Percentiles rank a stretch among this genome's conserved stretches.
These are phyloP conservation scores for Zaprionus africanus DNA, from an alignment of 1,140 invertebrate species.

Conservation along the genomic window DNA sequence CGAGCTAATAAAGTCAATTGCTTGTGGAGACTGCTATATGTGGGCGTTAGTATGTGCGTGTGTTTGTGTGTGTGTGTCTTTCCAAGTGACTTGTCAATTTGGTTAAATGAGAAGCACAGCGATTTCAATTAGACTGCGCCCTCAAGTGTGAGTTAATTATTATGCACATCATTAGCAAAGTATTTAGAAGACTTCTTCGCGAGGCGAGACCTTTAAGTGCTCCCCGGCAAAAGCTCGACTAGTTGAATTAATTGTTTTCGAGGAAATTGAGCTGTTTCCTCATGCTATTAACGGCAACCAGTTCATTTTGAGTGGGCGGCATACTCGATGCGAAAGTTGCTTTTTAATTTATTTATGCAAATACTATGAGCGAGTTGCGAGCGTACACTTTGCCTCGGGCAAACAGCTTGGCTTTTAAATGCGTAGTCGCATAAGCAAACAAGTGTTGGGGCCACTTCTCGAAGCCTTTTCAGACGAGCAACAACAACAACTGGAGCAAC, in stretches of 20 bases:
- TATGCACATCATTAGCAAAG: slow-evolving; percentile 78
- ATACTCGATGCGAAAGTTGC: slow-evolving; percentile 22
- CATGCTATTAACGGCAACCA: slow-evolving; percentile 49
- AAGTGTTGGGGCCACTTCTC: slow-evolving; percentile 24
- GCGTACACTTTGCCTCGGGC: slow-evolving; percentile 45
- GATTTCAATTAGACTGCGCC: slow-evolving; percentile 68
- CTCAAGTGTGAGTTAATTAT: slow-evolving; percentile 72
- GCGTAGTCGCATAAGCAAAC: slow-evolving; percentile 53
- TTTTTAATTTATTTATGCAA: slow-evolving; percentile 74
- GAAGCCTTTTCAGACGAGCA: slow-evolving; percentile 12
- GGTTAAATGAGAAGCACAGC: slow-evolving; percentile 21
- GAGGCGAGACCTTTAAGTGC: slow-evolving; percentile 18
- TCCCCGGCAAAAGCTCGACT: slow-evolving; percentile 32
- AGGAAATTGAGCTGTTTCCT: slow-evolving; percentile 73
- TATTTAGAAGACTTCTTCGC: slow-evolving; percentile 51
- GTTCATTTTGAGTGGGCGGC: slow-evolving; percentile 6
- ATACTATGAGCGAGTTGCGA: slow-evolving; percentile 56
- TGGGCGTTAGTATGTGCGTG: background rate
- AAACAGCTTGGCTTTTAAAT: slow-evolving; percentile 32
- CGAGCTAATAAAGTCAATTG: background rate
- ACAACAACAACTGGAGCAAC: slow-evolving; percentile 16
- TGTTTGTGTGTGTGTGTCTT: slow-evolving; percentile 1
- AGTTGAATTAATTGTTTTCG: slow-evolving; percentile 68
- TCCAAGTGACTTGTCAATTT: slow-evolving; percentile 24
- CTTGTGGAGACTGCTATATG: background rate